A percentile compares a stretch with the other conserved stretches of the same genome.
phyloP scores from a whole-genome alignment of 2,113 vertebrate genomes.

The Vanacampus margaritifer region DNA sequence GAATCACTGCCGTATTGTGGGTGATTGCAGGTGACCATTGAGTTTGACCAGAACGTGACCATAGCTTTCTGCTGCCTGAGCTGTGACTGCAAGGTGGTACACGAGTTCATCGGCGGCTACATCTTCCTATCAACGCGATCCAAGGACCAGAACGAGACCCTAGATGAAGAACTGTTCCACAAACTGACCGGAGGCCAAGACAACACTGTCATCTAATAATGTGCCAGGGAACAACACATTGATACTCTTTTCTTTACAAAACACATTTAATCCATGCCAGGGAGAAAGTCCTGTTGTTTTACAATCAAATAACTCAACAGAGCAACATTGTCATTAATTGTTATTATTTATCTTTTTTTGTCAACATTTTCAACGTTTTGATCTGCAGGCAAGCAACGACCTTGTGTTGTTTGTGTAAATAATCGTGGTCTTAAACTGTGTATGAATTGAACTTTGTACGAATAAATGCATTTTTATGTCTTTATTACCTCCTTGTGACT shows the following conservation, averaged over 20 bases:
- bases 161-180: slow-evolving; percentile 96
- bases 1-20: not conserved
- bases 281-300: slow-evolving; percentile 1
- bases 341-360: slow-evolving; percentile 4
- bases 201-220: not conserved
- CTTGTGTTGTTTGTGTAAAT: slow-evolving; percentile 35
- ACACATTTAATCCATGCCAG: slow-evolving; percentile 3
- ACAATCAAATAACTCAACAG: slow-evolving; percentile 10
- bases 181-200: slow-evolving; percentile 91
- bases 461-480: slow-evolving; percentile 17
- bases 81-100: slow-evolving; percentile 92
- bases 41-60: slow-evolving; percentile 89
- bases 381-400: slow-evolving; percentile 11
- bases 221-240: not conserved
- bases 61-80: slow-evolving; percentile 88
- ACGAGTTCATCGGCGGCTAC: slow-evolving; percentile 96
- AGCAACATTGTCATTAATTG: not conserved
- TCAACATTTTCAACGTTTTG: slow-evolving; percentile 8
- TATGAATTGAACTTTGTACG: slow-evolving; percentile 15
- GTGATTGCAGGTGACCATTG: slow-evolving; percentile 83
- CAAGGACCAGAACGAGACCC: slow-evolving; percentile 93
- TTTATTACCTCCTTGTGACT: not conserved
- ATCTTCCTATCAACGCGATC: slow-evolving; percentile 96
- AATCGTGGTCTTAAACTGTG: slow-evolving; percentile 17
- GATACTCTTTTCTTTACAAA: not conserved